phyloP scores from a whole-genome alignment of 2,113 vertebrate genomes.

The Chlorocebus sabaeus region DNA sequence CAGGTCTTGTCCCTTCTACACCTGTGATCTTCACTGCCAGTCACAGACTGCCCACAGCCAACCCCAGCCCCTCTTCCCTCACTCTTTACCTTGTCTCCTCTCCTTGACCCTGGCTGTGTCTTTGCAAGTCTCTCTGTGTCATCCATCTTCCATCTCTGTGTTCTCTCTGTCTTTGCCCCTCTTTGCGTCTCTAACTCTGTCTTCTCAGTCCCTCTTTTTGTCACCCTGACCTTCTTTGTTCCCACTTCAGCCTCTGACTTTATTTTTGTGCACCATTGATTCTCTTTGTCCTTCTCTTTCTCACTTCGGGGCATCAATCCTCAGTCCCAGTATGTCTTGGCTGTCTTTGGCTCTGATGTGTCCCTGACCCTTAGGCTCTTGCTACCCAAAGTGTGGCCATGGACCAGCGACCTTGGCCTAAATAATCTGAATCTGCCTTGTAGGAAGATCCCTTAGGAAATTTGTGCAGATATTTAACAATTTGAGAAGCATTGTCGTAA shows the following conservation, averaged over 20 bases:
- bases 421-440: not conserved
- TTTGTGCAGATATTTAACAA: not conserved
- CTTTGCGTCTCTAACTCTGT: not conserved
- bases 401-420: not conserved
- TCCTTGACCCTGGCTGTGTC: not conserved
- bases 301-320: not conserved
- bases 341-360: not conserved
- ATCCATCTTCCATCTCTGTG: not conserved
- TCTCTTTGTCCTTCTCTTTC: not conserved
- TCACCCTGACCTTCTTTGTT: not conserved
- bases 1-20: not conserved
- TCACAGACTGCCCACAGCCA: not conserved
- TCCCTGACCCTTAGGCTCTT: not conserved
- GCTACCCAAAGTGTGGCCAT: not conserved
- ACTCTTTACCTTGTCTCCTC: not conserved
- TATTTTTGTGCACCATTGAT: accelerated
- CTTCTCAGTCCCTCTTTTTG: not conserved
- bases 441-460: not conserved
- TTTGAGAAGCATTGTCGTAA: not conserved
- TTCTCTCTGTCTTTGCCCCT: not conserved
- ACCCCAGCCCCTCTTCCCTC: not conserved
- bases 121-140: not conserved
- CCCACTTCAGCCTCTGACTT: not conserved
- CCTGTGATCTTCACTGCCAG: not conserved
- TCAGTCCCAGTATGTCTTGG: not conserved